Base-by-base conservation (phyloP, 2,797 vertebrate genomes). In the Cetoscarus ocellatus region DNA sequence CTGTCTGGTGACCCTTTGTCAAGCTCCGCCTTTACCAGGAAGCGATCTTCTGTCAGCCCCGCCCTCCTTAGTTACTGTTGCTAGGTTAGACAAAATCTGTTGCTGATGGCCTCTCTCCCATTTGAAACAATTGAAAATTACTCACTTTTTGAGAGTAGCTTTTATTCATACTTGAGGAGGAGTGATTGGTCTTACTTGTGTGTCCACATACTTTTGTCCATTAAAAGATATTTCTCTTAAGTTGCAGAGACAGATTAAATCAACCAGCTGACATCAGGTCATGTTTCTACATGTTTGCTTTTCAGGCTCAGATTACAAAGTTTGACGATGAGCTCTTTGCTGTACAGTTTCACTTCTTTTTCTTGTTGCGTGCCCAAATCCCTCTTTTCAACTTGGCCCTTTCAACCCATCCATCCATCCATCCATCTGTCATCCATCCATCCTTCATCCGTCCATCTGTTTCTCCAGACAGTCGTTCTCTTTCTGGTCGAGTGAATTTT, bases 121-220 rank as follows among this genome's bases (percentile, higher is more conserved):
- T 27, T 27, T 27, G 27, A 27, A 27, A 27, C 27, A 27, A 27
- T 27, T 27, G 4, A 27, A 27, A 27, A 2, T 27, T 27, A 27
- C 27, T 27, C n/a, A n/a, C n/a, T n/a, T n/a, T 27, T 27, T 27
- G 27, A 27, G 2, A 27, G n/a, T n/a, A 27, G 27, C 27, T 27
- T 2, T 27, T 27, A 27, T 27, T 27, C 27, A 27, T 27, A 2
- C 27, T 27, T 4, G 6, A 39, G 38, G 38, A 39, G 38, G 38
- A 39, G 27, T 39, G 38, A 39, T 39, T 39, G 7, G 7, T 39
- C 7, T 39, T 39, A 39, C 38, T 39, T 27, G 27, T 17, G 13
- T 9, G 65, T 81, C 71, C 70, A 68, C 55, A 71, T n/a, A 71
- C 60, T 64, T 67, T 52, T 34, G 59, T 39, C 70, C 59, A 1